A percentile compares a stretch with the other conserved stretches of the same genome.
phyloP scores from a whole-genome alignment of 2,797 vertebrate genomes.

The Acipenser transmontanus region DNA sequence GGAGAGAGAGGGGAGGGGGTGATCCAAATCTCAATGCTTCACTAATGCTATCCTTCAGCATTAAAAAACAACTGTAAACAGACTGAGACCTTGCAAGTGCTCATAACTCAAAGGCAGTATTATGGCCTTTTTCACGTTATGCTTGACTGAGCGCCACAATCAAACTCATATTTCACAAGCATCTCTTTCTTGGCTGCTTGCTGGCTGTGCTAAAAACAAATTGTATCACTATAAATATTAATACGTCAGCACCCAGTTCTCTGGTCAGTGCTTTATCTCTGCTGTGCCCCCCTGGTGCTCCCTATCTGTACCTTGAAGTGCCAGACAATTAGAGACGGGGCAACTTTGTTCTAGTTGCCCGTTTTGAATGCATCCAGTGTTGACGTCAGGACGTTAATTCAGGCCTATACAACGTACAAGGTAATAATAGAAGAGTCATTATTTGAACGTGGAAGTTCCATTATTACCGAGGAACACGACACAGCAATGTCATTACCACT shows the following conservation, averaged over 20 bases:
- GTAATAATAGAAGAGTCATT: no score
- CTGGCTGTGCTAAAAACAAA: slow-evolving; percentile 17
- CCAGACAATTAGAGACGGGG: no score
- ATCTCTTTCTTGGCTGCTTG: slow-evolving; percentile 5
- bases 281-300: not conserved
- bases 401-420: no score
- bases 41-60: slow-evolving; percentile 3
- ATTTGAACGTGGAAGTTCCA: no score
- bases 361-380: no score
- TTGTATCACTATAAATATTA: slow-evolving; percentile 14
- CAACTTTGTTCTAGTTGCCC: no score
- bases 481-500: no score
- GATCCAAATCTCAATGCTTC: not conserved
- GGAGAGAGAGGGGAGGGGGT: not conserved
- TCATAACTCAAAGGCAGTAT: slow-evolving; percentile 9
- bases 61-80: slow-evolving; percentile 2
- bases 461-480: no score
- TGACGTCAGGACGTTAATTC: no score
- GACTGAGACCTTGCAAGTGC: not conserved
- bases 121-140: not conserved
- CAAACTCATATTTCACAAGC: slow-evolving; percentile 3
- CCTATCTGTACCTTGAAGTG: no score
- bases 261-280: slow-evolving; percentile 1
- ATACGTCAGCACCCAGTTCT: not conserved
- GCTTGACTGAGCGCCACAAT: slow-evolving; percentile 4